Evolutionary conservation across 2,113 vertebrate species (phyloP).

Genomic region (Semnornis frantzii): DNA sequence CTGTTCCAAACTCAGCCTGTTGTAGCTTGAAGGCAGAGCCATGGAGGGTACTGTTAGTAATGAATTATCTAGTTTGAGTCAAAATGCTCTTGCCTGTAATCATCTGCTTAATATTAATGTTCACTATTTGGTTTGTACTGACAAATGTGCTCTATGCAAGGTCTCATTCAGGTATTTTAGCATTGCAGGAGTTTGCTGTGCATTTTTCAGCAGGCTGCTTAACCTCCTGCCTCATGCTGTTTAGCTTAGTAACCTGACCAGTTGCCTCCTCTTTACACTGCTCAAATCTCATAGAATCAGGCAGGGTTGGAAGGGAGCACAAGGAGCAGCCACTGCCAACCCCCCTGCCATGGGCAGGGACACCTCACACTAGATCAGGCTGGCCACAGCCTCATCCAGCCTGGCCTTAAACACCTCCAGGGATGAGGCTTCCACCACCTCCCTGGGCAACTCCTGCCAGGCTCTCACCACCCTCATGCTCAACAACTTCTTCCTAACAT

Average conservation of each 20-base stretch:
- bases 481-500: too few relatives aligned
- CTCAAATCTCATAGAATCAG: background rate
- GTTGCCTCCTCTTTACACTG: background rate
- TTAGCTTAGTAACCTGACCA: background rate
- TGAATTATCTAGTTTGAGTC: background rate
- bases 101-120: background rate
- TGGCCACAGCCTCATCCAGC: too few relatives aligned
- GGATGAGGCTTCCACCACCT: too few relatives aligned
- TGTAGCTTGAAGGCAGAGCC: background rate
- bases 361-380: too few relatives aligned
- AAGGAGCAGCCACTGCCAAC: too few relatives aligned
- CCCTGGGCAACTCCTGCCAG: too few relatives aligned
- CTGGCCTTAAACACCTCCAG: too few relatives aligned
- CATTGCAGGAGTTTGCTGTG: background rate
- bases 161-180: background rate
- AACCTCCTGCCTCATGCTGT: background rate
- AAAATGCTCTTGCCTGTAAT: constrained; percentile 12
- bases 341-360: too few relatives aligned
- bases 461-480: too few relatives aligned
- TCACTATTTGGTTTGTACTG: constrained; percentile 9
- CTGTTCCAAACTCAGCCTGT: background rate
- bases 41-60: background rate
- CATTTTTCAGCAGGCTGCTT: background rate
- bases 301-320: too few relatives aligned
- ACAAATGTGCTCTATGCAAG: background rate